Evolutionary conservation across 2,888 invertebrate species (phyloP).

Genomic region (Athetis lepigone): DNA sequence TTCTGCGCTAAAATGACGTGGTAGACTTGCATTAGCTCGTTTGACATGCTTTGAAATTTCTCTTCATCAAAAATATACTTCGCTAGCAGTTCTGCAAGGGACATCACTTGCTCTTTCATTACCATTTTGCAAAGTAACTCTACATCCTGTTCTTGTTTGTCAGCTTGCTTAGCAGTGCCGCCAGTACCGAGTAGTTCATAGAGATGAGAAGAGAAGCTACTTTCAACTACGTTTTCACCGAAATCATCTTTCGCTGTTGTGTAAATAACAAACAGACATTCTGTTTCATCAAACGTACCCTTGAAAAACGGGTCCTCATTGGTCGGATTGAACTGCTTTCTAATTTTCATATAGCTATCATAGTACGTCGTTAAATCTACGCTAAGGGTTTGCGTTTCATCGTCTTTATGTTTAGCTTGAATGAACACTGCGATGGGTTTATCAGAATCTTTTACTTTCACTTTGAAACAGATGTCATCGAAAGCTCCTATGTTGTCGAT

Average conservation of each 20-base stretch:
- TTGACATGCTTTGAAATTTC: background rate
- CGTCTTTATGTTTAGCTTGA: background rate
- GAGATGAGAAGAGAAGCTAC: background rate
- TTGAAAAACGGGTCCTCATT: background rate
- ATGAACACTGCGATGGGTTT: constrained; percentile 7
- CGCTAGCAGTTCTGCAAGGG: constrained; percentile 1
- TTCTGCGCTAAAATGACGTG: background rate
- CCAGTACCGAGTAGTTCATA: background rate
- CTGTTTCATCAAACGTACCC: background rate
- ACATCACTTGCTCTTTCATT: background rate
- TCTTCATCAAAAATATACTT: background rate
- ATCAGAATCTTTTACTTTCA: background rate
- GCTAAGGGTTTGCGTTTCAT: background rate
- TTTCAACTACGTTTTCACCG: background rate
- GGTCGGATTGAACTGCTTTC: background rate
- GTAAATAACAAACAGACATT: constrained; percentile 6
- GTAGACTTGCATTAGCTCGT: background rate
- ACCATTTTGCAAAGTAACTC: background rate
- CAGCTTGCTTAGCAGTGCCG: background rate
- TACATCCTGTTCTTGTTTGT: background rate
- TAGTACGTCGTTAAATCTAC: background rate
- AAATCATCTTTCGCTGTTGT: background rate
- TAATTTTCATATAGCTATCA: constrained; percentile 6
- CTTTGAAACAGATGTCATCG: constrained; percentile 7
- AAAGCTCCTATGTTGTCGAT: background rate